These are phyloP conservation scores for Mirounga angustirostris DNA, from an alignment of 2,113 vertebrate genomes.

Conservation along the genomic window DNA sequence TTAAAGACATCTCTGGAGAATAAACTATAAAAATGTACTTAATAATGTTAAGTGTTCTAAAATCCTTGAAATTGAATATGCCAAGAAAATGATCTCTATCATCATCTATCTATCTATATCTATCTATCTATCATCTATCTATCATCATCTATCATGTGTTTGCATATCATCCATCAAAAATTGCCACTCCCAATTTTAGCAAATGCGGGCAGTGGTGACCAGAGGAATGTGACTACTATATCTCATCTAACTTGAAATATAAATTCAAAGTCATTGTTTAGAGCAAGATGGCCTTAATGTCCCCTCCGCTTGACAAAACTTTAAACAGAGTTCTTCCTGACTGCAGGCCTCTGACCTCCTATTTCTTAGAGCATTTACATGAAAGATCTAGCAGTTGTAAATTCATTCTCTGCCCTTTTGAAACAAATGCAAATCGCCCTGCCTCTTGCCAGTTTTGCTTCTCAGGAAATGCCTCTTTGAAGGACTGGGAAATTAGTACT, in stretches of 20 bases:
- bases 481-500: background rate
- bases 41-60: background rate
- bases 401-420: background rate
- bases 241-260: background rate
- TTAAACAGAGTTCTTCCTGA: background rate
- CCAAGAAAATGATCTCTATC: background rate
- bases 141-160: background rate
- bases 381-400: background rate
- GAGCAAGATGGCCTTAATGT: background rate
- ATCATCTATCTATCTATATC: background rate
- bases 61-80: background rate
- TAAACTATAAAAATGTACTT: background rate
- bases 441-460: background rate
- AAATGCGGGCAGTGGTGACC: background rate
- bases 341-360: background rate
- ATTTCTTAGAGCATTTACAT: background rate
- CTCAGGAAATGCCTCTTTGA: background rate
- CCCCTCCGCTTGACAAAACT: background rate
- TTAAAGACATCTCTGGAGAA: background rate
- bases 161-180: background rate
- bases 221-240: background rate
- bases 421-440: background rate
- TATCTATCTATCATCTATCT: too few relatives aligned
- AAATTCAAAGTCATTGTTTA: background rate
- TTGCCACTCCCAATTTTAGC: background rate